Base-by-base conservation (phyloP, 2,113 vertebrate species). In the Mormyrus lacerda region DNA sequence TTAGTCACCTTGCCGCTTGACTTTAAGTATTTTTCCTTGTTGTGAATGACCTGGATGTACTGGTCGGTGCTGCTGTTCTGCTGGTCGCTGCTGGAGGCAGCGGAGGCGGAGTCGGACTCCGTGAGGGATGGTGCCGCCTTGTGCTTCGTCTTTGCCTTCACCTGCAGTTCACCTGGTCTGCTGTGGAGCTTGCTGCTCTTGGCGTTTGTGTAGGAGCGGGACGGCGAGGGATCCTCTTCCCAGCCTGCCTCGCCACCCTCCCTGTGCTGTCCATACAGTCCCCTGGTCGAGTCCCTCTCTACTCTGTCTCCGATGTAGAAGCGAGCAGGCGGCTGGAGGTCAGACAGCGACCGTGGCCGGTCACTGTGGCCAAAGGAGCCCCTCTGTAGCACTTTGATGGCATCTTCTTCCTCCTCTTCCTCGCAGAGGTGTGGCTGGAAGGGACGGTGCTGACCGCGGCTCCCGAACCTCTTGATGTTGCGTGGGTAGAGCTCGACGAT, bases 11-110 rank as follows among this genome's bases (percentile, higher is more conserved):
- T 97, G 35, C 93, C 89, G 0, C 91, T 93, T 5, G 96, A 50
- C 91, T 96, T 96, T 0, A 95, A 93, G 39, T 95, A 95, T 88
- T 94, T 96, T 82, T 96, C 95, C 91, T 96, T 97, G 91, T 93
- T 96, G 8, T 96, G 97, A 89, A 96, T 95, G 90, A 97, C 96
- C 88, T 97, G 97, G 24, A 98, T 97, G 88, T 97, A 97, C 89
- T 97, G 97, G 93, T 98, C 97, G 0, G 96, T 95, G 93, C 97
- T 94, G 93, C 97, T 97, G 92, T 95, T 97, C 91, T 97, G 97
- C 0, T 96, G 98, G 91, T 99, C 98, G 0, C 97, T 98, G 92
- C 97, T 99, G 82, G 98, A 99, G 3, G 95, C 96, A 9, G 96
- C 88, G 0, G 98, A 99, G 50, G 95, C 69, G 0, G 98, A 98